These are phyloP conservation scores for Phoxinus phoxinus DNA, from an alignment of 2,113 vertebrate species.

Conservation along the genomic window DNA sequence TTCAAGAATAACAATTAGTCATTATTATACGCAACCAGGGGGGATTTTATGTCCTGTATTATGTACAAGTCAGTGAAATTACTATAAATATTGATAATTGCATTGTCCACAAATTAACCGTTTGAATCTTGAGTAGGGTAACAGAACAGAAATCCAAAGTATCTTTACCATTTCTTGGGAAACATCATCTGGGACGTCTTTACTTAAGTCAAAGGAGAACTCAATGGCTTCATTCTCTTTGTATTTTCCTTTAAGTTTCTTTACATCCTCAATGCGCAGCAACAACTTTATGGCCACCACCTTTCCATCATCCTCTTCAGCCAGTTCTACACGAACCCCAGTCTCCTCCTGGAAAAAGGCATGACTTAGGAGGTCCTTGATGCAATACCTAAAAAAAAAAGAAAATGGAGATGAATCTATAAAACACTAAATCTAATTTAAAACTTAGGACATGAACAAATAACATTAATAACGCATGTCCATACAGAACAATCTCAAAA, in stretches of 20 bases:
- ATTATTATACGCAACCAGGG: background rate
- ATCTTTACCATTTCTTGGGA: slow-evolving; percentile 93
- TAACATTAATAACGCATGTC: no score
- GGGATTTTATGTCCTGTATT: background rate
- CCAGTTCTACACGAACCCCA: slow-evolving; percentile 95
- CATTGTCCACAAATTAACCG: background rate
- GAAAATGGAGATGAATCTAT: background rate
- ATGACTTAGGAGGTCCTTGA: slow-evolving; percentile 98
- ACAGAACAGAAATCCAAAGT: background rate
- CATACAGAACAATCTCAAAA: no score
- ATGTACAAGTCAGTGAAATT: background rate
- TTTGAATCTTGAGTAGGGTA: background rate
- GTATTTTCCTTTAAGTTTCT: slow-evolving; percentile 98
- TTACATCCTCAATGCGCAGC: slow-evolving; percentile 96
- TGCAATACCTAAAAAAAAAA: slow-evolving; percentile 84
- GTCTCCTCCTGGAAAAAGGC: slow-evolving; percentile 99
- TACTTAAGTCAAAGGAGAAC: slow-evolving; percentile 96
- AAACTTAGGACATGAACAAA: no score
- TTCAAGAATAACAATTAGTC: background rate
- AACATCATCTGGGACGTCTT: slow-evolving; percentile 95
- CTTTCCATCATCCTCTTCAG: slow-evolving; percentile 96
- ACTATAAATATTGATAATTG: background rate
- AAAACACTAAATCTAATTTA: no score
- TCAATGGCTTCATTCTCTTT: slow-evolving; percentile 99
- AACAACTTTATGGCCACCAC: slow-evolving; percentile 96